phyloP scores from a whole-genome alignment of 2,113 vertebrate genomes.

The Cephalopterus ornatus region DNA sequence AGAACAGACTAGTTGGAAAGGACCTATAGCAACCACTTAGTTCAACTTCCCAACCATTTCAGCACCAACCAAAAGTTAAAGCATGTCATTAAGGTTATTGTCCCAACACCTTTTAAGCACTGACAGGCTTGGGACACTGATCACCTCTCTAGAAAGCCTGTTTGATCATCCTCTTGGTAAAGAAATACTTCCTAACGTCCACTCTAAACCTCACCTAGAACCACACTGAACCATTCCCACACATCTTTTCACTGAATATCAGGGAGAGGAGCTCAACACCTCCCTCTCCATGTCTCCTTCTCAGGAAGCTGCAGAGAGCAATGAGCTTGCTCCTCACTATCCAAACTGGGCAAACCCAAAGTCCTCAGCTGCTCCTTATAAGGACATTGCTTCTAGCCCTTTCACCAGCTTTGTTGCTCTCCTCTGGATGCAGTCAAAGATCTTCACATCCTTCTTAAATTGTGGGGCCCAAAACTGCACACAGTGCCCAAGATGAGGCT shows the following conservation, averaged over 20 bases:
- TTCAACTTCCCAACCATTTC: not conserved
- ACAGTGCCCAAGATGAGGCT: not conserved
- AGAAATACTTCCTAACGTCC: not conserved
- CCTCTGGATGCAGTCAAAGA: not conserved
- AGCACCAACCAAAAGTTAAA: not conserved
- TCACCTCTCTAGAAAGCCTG: not conserved
- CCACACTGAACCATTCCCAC: rapidly evolving
- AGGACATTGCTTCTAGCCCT: not conserved
- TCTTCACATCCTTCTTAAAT: not conserved
- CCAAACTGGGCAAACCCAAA: not conserved
- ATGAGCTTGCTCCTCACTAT: not conserved
- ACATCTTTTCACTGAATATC: rapidly evolving
- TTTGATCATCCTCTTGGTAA: not conserved
- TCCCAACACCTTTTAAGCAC: rapidly evolving
- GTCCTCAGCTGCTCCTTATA: rapidly evolving
- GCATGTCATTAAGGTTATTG: rapidly evolving
- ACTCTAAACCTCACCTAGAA: not conserved
- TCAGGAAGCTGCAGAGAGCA: not conserved
- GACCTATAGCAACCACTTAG: not conserved
- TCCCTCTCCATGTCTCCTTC: rapidly evolving
- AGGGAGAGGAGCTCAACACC: not conserved
- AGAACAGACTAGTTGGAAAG: not conserved
- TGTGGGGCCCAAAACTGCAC: not conserved
- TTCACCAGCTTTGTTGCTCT: not conserved
- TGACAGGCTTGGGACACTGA: not conserved